Conservation (phyloP, 2,113 vertebrate genomes). For the Pseudorectes ferrugineus region DNA sequence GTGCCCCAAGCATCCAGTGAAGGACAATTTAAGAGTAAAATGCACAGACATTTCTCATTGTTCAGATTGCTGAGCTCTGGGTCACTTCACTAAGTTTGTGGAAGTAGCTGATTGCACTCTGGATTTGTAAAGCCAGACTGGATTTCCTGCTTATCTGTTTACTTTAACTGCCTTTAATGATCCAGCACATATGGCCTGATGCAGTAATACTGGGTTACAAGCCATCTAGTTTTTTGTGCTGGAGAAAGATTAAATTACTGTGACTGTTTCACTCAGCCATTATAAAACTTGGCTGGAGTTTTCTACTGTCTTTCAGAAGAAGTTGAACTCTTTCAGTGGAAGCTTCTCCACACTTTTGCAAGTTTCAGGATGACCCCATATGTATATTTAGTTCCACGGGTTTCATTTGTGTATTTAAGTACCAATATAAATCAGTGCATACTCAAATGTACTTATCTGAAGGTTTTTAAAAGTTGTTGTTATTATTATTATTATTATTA, state of each 20-base stretch:
- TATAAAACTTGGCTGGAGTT: not conserved
- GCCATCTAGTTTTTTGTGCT: not conserved
- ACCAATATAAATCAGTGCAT: not conserved
- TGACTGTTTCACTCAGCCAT: not conserved
- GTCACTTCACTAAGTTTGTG: not conserved
- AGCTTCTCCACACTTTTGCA: not conserved
- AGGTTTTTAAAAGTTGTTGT: not conserved
- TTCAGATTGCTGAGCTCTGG: not conserved
- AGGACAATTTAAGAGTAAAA: not conserved
- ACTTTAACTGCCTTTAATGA: not conserved
- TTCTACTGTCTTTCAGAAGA: not conserved
- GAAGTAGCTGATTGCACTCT: not conserved
- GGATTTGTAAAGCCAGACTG: not conserved
- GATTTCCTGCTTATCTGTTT: constrained; percentile 18
- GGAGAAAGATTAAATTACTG: not conserved
- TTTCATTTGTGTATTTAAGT: not conserved
- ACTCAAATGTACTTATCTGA: not conserved
- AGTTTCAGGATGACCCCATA: not conserved
- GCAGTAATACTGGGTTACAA: not conserved
- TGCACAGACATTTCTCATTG: not conserved
- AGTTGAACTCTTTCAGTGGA: not conserved
- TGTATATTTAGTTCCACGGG: not conserved
- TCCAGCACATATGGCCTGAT: not conserved
- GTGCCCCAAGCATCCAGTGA: not conserved
- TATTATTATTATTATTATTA: not conserved